A percentile compares a stretch with the other conserved stretches of the same genome.
Conservation (phyloP, 2,797 vertebrate genomes). For the Nothura maculosa region DNA sequence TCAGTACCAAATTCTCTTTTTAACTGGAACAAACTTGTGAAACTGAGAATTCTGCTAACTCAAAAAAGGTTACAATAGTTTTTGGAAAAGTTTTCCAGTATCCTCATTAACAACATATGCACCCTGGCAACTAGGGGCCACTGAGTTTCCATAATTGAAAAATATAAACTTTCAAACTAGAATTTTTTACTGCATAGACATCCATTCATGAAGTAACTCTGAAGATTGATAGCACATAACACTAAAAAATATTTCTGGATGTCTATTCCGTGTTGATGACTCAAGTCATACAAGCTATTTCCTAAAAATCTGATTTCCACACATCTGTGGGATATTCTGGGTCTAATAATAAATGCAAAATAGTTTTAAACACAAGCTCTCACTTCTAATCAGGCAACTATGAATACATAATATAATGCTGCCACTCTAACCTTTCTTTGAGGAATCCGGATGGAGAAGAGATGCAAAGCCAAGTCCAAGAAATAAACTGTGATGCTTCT, state of each 20-base stretch:
- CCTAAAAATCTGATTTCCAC: slow-evolving; percentile 25
- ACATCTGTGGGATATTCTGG: slow-evolving; percentile 34
- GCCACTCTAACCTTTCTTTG: neutral
- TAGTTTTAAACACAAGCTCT: slow-evolving; percentile 20
- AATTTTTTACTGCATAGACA: slow-evolving; percentile 1
- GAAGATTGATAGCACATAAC: neutral
- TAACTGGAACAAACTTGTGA: neutral
- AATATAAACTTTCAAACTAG: neutral
- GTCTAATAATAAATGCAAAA: neutral
- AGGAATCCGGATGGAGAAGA: neutral
- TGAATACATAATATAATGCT: neutral
- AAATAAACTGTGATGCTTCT: neutral
- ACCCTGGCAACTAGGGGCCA: neutral
- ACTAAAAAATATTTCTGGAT: neutral
- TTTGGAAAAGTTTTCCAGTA: neutral
- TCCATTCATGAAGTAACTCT: neutral
- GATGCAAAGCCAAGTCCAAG: neutral
- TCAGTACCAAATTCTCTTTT: neutral
- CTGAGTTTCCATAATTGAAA: neutral
- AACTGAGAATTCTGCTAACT: neutral
- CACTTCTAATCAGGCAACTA: neutral
- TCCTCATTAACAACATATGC: neutral
- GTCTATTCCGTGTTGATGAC: neutral
- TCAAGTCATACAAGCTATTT: slow-evolving; percentile 6
- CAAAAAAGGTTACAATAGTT: neutral